These are phyloP conservation scores for Uropsilus gracilis DNA, from an alignment of 2,113 vertebrate species.

Conservation along the genomic window DNA sequence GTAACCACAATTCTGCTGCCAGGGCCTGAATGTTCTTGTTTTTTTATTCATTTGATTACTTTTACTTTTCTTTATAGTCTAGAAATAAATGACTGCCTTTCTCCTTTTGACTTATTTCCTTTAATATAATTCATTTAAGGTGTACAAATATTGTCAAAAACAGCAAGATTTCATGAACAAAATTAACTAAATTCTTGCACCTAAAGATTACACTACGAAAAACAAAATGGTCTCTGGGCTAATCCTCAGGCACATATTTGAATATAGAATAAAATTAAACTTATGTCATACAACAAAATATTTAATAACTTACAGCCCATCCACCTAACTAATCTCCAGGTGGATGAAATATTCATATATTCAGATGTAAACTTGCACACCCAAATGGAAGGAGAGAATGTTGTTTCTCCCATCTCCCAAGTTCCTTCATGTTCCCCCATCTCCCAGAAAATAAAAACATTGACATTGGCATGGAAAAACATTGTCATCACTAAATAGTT, in stretches of 20 bases:
- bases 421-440: too few species aligned
- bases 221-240: neutral
- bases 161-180: too few species aligned
- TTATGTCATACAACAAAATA: neutral
- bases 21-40: neutral
- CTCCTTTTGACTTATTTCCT: too few species aligned
- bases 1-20: too few species aligned
- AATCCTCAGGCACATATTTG: neutral
- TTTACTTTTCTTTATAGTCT: too few species aligned
- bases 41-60: too few species aligned
- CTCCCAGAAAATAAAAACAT: neutral
- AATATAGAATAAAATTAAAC: neutral
- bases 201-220: neutral
- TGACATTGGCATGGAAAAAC: neutral
- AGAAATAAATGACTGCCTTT: too few species aligned
- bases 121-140: too few species aligned
- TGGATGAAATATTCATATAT: neutral
- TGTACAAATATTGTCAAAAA: too few species aligned
- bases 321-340: neutral
- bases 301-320: neutral
- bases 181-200: neutral
- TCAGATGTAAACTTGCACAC: neutral
- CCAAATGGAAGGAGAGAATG: neutral
- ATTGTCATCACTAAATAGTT: neutral
- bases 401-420: neutral